A percentile compares a stretch with the other conserved stretches of the same genome.
Evolutionary conservation across 2,113 vertebrate genomes (phyloP).

Genomic region (Steatornis caripensis): DNA sequence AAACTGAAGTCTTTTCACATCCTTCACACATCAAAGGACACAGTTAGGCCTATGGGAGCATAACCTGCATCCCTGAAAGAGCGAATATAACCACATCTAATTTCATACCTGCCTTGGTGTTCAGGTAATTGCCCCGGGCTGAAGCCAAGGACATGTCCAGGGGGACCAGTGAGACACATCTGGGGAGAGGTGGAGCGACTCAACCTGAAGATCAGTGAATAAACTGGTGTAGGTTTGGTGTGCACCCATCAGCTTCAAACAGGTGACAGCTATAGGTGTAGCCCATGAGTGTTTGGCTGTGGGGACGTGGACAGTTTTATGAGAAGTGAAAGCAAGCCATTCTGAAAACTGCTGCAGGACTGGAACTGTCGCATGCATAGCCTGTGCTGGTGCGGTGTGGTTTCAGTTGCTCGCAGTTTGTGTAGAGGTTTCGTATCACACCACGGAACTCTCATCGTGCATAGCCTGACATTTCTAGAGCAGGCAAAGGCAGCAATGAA

Average conservation of each 20-base stretch:
- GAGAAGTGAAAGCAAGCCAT: neutral
- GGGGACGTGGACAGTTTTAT: neutral
- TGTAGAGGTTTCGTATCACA: neutral
- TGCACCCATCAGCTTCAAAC: neutral
- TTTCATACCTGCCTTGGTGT: neutral
- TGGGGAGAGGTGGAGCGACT: neutral
- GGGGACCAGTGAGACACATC: neutral
- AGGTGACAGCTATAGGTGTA: neutral
- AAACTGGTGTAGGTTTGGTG: neutral
- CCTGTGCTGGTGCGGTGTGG: neutral
- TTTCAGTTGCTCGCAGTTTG: neutral
- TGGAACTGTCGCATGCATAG: neutral
- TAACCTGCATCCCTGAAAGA: neutral
- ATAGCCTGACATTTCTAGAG: neutral
- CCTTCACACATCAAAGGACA: neutral
- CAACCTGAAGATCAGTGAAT: neutral
- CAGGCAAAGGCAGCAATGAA: neutral
- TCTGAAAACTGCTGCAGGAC: neutral
- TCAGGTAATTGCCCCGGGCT: neutral
- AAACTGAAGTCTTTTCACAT: neutral
- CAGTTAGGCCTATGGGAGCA: neutral
- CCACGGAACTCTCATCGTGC: fast-evolving
- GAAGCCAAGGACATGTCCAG: neutral
- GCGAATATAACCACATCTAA: neutral
- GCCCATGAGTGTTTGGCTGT: neutral